phyloP scores from a whole-genome alignment of 1,140 invertebrate genomes.

The Euschistus heros region DNA sequence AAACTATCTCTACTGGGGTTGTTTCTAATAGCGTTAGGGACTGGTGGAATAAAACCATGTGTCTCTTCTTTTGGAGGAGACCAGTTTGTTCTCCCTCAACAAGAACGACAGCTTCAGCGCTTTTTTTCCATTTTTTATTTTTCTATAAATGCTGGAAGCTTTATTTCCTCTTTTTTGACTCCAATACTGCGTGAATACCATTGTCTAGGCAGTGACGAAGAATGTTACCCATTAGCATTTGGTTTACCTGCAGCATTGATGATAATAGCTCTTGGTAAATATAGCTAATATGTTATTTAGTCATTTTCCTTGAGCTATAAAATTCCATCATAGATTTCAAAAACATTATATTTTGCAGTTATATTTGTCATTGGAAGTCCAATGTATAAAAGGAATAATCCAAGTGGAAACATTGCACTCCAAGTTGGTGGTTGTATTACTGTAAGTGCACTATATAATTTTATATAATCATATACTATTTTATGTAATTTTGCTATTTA shows the following conservation, averaged over 20 bases:
- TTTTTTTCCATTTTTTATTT: constrained; percentile 95
- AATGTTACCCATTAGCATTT: constrained; percentile 86
- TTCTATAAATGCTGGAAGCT: constrained; percentile 82
- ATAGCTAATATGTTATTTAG: too few relatives aligned
- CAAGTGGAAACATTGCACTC: constrained; percentile 71
- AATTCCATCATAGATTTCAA: too few relatives aligned
- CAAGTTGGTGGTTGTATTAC: constrained; percentile 63
- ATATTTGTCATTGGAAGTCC: constrained; percentile 69
- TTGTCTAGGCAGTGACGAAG: constrained; percentile 62
- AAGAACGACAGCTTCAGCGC: constrained; percentile 58
- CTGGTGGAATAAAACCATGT: constrained; percentile 95
- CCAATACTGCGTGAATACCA: constrained; percentile 70
- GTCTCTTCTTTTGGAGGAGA: constrained; percentile 95
- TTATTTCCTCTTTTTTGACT: constrained; percentile 81
- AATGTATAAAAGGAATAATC: constrained; percentile 64
- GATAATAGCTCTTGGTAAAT: constrained; percentile 64
- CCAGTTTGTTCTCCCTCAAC: constrained; percentile 76
- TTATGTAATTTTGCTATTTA: too few relatives aligned
- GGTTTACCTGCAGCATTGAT: constrained; percentile 80
- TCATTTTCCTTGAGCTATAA: too few relatives aligned
- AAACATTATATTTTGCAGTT: constrained; percentile 41
- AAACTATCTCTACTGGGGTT: constrained; percentile 66
- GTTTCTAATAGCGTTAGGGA: constrained; percentile 74
- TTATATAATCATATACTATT: too few relatives aligned
- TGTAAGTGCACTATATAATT: constrained; percentile 47